Percentiles rank a stretch among this genome's conserved stretches.
Conservation (phyloP, 1,140 invertebrate species). For the Scaptomyza graminum region DNA sequence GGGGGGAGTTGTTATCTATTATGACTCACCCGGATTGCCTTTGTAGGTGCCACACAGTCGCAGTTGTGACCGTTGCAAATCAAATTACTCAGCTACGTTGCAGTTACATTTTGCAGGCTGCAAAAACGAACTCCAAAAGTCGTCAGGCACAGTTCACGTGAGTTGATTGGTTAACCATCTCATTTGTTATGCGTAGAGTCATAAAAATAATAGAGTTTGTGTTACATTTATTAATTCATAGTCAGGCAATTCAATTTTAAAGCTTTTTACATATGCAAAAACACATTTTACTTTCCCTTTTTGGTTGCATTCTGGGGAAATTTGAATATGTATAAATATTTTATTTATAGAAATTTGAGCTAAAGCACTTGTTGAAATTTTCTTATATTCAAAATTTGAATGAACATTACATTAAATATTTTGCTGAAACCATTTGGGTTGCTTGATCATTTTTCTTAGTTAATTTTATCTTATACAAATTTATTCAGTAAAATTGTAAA, state of each 20-base stretch:
- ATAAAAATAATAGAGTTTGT: not conserved
- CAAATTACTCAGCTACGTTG: slow-evolving; percentile 15
- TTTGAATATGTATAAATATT: not conserved
- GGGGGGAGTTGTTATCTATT: not conserved
- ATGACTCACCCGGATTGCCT: slow-evolving; percentile 50
- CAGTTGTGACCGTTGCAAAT: slow-evolving; percentile 22
- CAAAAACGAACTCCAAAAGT: slow-evolving; percentile 1
- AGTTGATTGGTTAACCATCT: slow-evolving; percentile 26
- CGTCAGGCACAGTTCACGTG: slow-evolving; percentile 2
- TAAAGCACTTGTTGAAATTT: not conserved
- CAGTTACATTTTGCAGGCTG: slow-evolving; percentile 32
- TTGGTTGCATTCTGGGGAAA: not conserved
- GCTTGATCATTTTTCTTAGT: not conserved
- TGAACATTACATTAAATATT: not conserved
- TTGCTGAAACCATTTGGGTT: not conserved
- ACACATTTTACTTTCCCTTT: slow-evolving; percentile 8
- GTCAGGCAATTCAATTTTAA: not conserved
- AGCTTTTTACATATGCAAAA: not conserved
- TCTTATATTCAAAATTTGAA: not conserved
- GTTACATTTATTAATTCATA: not conserved
- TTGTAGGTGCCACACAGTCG: slow-evolving; percentile 6
- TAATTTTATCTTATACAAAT: not conserved
- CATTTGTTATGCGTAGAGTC: slow-evolving; percentile 18
- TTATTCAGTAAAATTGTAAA: too few species aligned
- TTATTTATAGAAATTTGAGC: not conserved